Evolutionary conservation across 2,113 vertebrate genomes (phyloP).

Genomic region (Procapra przewalskii): DNA sequence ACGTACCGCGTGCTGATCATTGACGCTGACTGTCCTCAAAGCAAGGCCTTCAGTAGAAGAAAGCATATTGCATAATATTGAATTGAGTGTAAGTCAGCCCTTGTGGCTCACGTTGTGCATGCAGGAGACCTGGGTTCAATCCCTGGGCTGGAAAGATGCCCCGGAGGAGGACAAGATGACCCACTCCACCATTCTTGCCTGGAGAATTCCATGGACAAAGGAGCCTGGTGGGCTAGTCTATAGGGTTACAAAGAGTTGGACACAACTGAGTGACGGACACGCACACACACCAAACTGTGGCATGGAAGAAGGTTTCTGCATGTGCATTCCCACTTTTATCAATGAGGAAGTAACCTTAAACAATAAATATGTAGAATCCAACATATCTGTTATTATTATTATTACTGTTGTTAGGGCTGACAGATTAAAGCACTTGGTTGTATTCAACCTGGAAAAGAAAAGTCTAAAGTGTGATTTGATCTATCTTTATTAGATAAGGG

Average conservation of each 20-base stretch:
- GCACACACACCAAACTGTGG: not conserved
- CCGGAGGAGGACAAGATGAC: accelerated
- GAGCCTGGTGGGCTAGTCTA: not conserved
- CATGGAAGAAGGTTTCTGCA: not conserved
- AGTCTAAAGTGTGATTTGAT: not conserved
- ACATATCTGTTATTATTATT: not conserved
- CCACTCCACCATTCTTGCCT: not conserved
- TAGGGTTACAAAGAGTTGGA: not conserved
- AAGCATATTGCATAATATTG: not conserved
- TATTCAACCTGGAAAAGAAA: not conserved
- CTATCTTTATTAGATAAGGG: not conserved
- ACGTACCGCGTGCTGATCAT: not conserved
- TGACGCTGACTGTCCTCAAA: not conserved
- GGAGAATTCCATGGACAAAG: not conserved
- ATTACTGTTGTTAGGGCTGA: not conserved
- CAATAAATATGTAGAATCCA: not conserved
- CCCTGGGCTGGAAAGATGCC: not conserved
- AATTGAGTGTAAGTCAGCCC: not conserved
- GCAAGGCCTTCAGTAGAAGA: not conserved
- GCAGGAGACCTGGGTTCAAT: not conserved
- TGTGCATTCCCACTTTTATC: not conserved
- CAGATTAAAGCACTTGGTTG: not conserved
- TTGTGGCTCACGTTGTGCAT: not conserved
- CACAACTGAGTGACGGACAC: not conserved
- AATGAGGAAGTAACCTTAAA: not conserved